Base-by-base conservation (phyloP, 2,113 vertebrate genomes). In the Pseudopipra pipra region DNA sequence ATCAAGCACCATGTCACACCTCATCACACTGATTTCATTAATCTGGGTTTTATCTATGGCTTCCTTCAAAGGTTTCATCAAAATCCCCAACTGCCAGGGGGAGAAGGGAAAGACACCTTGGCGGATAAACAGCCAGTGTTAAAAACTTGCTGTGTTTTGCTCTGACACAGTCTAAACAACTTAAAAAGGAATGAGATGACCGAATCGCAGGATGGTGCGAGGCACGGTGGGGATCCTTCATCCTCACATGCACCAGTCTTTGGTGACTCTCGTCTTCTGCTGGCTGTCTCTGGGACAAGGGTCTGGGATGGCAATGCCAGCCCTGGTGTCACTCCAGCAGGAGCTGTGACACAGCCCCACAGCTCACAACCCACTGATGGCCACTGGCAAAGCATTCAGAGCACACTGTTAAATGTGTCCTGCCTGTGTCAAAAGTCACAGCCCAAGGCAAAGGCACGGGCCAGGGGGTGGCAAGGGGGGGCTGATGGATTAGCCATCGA, bases 381-480 rank as follows among this genome's bases (percentile, higher is more conserved):
- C 30, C 33, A 5, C 67, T n/a, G 51, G 55, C 39, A 7, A 87
- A 77, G 72, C 31, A 19, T 96, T 73, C 47, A 16, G 96, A 97
- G 80, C 63, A 52, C 92, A 85, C 77, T 72, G 98, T 78, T 94
- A 98, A 98, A 98, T 97, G 80, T 95, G 90, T 89, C 89, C 91
- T 85, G 81, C 37, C 56, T 5, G 68, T 98, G 98, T 97, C 94
- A 98, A 97, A 98, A 98, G 91, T 97, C 94, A 94, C 97, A 98
- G 95, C 62, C 70, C 62, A 52, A 76, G 80, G 97, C 85, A 95
- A 98, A 97, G 84, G 83, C 12, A 0, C 11, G 10, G 59, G 56
- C 33, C 16, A 31, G 61, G 41, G 2, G 30, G 43, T 1, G 1
- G 65, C 10, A 16, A 39, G 35, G 22, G 35, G 44, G 21, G 31